These are phyloP conservation scores for Aricia artaxerxes DNA, from an alignment of 2,888 invertebrate genomes.

Conservation along the genomic window DNA sequence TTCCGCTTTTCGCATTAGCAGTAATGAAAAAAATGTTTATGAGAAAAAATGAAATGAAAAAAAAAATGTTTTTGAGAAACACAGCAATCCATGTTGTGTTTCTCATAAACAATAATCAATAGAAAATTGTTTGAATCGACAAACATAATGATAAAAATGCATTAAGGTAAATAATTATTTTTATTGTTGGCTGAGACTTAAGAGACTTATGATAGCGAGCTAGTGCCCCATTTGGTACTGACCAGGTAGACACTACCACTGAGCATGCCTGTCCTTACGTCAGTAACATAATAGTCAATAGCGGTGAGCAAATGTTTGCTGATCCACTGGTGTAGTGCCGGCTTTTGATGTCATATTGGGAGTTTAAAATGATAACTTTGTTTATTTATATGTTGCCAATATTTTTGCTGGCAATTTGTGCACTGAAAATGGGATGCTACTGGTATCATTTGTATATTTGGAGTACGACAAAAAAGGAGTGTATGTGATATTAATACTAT, in stretches of 20 bases:
- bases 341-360: conserved; percentile 19
- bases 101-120: too few relatives aligned
- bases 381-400: background rate
- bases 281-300: background rate
- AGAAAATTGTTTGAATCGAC: too few relatives aligned
- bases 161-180: too few relatives aligned
- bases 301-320: conserved; percentile 1
- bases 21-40: too few relatives aligned
- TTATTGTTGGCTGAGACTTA: background rate
- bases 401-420: background rate
- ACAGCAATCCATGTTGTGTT: too few relatives aligned
- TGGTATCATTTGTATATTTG: background rate
- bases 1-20: background rate
- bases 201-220: background rate
- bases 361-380: conserved; percentile 9
- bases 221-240: background rate
- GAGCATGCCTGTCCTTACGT: background rate
- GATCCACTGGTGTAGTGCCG: background rate
- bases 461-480: too few relatives aligned
- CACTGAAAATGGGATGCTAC: background rate
- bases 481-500: too few relatives aligned
- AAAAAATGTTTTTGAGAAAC: too few relatives aligned
- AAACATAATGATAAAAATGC: too few relatives aligned
- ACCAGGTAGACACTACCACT: background rate
- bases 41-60: too few relatives aligned